phyloP scores from a whole-genome alignment of 2,797 vertebrate genomes.

The Mico argentatus region DNA sequence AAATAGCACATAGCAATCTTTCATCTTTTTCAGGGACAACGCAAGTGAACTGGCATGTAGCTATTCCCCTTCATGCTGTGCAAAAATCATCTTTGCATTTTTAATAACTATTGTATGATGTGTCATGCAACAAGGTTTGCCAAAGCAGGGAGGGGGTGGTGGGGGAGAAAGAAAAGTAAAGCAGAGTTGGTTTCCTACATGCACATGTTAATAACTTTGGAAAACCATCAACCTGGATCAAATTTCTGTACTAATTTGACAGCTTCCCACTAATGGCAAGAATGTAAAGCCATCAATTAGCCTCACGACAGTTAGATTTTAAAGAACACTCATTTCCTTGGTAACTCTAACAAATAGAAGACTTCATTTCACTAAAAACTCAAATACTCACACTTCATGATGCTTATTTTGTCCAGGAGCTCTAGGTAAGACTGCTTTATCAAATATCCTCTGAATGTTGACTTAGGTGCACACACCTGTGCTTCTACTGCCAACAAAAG shows the following conservation, averaged over 20 bases:
- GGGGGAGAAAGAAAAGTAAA: background rate
- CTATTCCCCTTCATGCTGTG: conserved; percentile 43
- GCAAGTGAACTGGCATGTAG: background rate
- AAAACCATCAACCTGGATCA: conserved; percentile 60
- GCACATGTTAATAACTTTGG: conserved; percentile 61
- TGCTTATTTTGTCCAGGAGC: conserved; percentile 12
- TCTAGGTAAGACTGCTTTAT: conserved; percentile 18
- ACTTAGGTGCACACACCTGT: background rate
- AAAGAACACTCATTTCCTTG: conserved; percentile 41
- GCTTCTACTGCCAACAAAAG: background rate
- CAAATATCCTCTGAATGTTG: background rate
- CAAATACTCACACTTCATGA: background rate
- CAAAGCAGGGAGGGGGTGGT: background rate
- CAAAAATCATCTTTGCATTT: conserved; percentile 59
- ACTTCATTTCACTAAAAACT: background rate
- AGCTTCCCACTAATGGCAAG: conserved; percentile 44
- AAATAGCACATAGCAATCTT: conserved; percentile 60
- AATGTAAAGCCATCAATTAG: conserved; percentile 41
- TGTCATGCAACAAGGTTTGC: conserved; percentile 17
- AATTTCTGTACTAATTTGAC: conserved; percentile 61
- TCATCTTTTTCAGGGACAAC: conserved; percentile 34
- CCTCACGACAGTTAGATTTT: conserved; percentile 37
- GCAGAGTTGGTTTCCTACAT: conserved; percentile 46
- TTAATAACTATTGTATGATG: conserved; percentile 53
- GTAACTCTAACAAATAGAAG: conserved; percentile 56